Conservation (phyloP, 2,113 vertebrate species). For the Ivindomyrus marchei region DNA sequence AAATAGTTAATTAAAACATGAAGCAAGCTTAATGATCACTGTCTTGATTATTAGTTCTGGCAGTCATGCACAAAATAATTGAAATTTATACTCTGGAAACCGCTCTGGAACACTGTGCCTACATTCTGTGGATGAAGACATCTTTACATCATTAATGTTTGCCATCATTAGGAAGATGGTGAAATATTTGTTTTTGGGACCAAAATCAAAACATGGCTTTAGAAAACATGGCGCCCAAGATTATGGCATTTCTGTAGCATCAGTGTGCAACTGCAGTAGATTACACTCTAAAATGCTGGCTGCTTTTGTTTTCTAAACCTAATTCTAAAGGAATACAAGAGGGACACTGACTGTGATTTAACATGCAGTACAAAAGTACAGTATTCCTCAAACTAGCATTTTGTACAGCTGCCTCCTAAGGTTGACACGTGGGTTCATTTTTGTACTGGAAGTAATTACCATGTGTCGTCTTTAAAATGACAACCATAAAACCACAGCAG, state of each 20-base stretch:
- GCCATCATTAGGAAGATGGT: background rate
- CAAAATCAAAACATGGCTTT: background rate
- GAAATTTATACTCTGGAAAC: background rate
- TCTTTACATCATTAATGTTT: background rate
- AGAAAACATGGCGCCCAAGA: background rate
- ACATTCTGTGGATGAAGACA: background rate
- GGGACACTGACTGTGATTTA: background rate
- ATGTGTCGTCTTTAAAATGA: background rate
- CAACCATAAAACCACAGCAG: background rate
- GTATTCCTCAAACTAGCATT: background rate
- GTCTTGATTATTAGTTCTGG: background rate
- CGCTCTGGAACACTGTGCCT: background rate
- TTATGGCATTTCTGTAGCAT: background rate
- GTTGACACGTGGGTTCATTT: background rate
- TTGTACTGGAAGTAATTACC: background rate
- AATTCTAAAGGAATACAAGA: background rate
- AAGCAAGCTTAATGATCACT: background rate
- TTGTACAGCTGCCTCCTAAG: background rate
- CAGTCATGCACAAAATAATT: background rate
- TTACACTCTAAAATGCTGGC: background rate
- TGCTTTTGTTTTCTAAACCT: background rate
- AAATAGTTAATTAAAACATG: conserved; percentile 1
- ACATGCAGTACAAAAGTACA: background rate
- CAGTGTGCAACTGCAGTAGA: background rate
- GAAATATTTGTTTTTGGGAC: background rate